Conservation (phyloP, 2,113 vertebrate species). For the Pachyramphus minor region DNA sequence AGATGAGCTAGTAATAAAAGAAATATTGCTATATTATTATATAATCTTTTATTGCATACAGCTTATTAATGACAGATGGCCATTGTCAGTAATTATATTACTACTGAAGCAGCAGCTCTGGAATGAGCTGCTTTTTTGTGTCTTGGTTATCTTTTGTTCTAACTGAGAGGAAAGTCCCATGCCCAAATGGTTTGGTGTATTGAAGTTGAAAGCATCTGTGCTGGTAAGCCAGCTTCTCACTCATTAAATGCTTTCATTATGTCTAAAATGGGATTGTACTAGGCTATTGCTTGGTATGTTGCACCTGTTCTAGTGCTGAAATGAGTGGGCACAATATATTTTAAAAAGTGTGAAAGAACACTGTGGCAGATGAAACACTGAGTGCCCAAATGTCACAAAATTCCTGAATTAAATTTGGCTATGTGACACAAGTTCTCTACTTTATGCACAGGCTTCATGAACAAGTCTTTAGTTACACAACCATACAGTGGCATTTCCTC, state of each 20-base stretch:
- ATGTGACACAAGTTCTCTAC: background rate
- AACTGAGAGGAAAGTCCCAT: background rate
- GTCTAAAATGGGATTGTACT: background rate
- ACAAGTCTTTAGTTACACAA: background rate
- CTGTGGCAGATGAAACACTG: background rate
- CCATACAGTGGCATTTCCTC: background rate
- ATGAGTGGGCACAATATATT: constrained; percentile 3
- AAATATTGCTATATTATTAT: background rate
- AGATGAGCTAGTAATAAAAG: background rate
- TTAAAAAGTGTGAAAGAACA: constrained; percentile 9
- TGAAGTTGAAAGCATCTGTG: constrained; percentile 18
- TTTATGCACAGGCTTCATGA: background rate
- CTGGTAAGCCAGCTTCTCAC: background rate
- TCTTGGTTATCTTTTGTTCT: background rate
- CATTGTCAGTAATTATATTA: background rate
- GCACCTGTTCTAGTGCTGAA: constrained; percentile 44
- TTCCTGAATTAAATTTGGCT: background rate
- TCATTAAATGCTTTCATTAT: constrained; percentile 4
- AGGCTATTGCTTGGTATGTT: background rate
- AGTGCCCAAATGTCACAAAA: background rate
- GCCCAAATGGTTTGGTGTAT: background rate
- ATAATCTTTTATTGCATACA: background rate
- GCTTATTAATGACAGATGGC: background rate
- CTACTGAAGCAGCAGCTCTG: background rate
- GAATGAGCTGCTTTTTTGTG: background rate